Base-by-base conservation (phyloP, 2,888 invertebrate species). In the Diloba caeruleocephala region DNA sequence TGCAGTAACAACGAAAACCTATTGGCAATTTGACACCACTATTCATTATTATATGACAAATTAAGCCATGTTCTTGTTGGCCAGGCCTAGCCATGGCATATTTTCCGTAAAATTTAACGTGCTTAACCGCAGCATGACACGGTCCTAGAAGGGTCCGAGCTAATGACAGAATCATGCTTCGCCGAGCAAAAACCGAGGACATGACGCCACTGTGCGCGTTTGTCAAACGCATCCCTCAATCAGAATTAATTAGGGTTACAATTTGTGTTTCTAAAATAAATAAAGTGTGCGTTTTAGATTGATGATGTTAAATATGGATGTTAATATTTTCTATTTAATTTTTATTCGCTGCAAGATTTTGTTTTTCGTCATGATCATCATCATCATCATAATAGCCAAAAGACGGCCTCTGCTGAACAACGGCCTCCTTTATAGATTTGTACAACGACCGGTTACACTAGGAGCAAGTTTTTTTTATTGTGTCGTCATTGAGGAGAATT, bases 151-250 rank as follows among this genome's bases (percentile, higher is more conserved):
- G 81, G 82, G 79, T 77, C 66, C 66, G 21, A 26, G 61, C 66
- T 79, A 76, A 79, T 76, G 78, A 74, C 76, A 77, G 66, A 78
- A 72, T 78, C 79, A 81, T 77, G 87, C 84, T 85, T 56, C 72
- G 74, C 71, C 57, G 73, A 85, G 86, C 85, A 83, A 82, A 84
- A 79, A 73, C 51, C 71, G 76, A 76, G 75, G 76, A 67, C 76
- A 56, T 60, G 66, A 65, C 67, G 66, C 78, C 71, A 81, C 62
- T 77, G 76, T 12, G 42, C 50, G 42, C 50, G 67, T 58, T 69
- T 71, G 75, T 74, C 76, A 62, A 67, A 71, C 74, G 71, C 72
- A 78, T 78, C 74, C 79, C 79, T 76, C 68, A 70, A 76, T 79
- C 74, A 67, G 70, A 81, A 81, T 85, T 80, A 80, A 84, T 82